Evolutionary conservation across 2,113 vertebrate species (phyloP), one percentile per base, ranked within the genome.

Genomic region (Neodon shergylaensis): DNA sequence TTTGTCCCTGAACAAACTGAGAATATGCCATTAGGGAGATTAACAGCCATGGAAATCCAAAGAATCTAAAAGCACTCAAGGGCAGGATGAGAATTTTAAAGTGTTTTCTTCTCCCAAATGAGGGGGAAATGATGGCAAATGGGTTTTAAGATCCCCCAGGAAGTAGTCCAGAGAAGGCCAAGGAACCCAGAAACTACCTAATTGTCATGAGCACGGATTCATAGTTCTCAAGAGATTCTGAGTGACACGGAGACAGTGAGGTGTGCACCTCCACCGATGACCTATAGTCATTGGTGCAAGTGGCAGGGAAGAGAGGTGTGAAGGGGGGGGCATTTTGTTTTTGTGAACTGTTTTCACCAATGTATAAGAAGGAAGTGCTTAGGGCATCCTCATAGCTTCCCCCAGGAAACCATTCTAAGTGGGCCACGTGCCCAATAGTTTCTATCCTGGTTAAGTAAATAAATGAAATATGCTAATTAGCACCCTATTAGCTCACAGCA

Each of bases 381-480:
- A 96, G 42, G 98, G 97, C 95, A 94, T 94, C 97, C 98, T 97
- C 96, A 92, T 94, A 98, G 96, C 98, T 98, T 99, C 33, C 98
- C 98, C 98, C 90, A 83, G 98, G 98, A 98, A 99, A 98, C 98
- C 98, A 98, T 98, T 98, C 96, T 96, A 98, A 98, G 97, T 97
- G 98, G 98, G 98, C 98, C 98, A 97, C 92, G 92, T 98, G 98
- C 98, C 98, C 98, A 98, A 87, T 97, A 98, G 98, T 97, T 98
- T 98, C 98, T 97, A 98, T 98, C 97, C 98, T 98, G 97, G 98
- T 98, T 98, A 99, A 99, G 98, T 98, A 99, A 98, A 98, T 98
- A 99, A 99, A 98, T 98, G 97, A 98, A 98, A 98, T 99, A 99
- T 99, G 98, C 98, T 99, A 99, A 99, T 99, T 98, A 99, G 98